Conservation (phyloP, 2,888 invertebrate species). For the Calameuta pallipes region DNA sequence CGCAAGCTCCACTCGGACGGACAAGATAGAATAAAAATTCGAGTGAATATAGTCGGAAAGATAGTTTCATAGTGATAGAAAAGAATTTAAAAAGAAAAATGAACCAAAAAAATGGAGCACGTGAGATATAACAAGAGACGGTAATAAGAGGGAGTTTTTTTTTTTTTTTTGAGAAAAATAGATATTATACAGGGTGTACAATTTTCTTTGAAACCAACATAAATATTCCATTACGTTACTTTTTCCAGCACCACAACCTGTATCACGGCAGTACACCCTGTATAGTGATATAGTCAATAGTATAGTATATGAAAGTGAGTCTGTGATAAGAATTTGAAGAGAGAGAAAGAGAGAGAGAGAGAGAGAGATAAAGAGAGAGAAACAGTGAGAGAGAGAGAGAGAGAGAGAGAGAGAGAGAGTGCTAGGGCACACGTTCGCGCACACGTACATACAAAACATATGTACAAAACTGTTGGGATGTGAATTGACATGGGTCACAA, state of each 20-base stretch:
- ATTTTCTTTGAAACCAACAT: no score
- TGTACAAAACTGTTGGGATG: conserved; percentile 67
- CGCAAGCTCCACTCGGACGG: conserved; percentile 62
- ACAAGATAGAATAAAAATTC: conserved; percentile 45
- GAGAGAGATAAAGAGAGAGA: conserved; percentile 31
- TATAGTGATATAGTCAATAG: no score
- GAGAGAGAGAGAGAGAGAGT: conserved; percentile 41
- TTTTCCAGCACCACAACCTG: no score
- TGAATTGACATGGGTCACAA: conserved; percentile 84
- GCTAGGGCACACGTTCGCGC: conserved; percentile 64
- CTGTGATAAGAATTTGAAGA: no score
- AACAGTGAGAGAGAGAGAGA: no score
- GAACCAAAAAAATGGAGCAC: no score
- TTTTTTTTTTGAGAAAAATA: neutral
- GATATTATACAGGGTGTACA: neutral
- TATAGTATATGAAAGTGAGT: no score
- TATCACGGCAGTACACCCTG: no score
- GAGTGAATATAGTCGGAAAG: conserved; percentile 5
- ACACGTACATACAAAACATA: conserved; percentile 66
- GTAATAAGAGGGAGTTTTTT: neutral
- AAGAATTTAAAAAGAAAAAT: conserved; percentile 9
- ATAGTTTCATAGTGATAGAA: conserved; percentile 13
- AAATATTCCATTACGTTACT: no score
- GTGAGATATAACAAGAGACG: neutral
- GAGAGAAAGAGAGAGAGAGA: no score